Conservation (phyloP, 2,888 invertebrate species). For the Notocelia uddmanniana region DNA sequence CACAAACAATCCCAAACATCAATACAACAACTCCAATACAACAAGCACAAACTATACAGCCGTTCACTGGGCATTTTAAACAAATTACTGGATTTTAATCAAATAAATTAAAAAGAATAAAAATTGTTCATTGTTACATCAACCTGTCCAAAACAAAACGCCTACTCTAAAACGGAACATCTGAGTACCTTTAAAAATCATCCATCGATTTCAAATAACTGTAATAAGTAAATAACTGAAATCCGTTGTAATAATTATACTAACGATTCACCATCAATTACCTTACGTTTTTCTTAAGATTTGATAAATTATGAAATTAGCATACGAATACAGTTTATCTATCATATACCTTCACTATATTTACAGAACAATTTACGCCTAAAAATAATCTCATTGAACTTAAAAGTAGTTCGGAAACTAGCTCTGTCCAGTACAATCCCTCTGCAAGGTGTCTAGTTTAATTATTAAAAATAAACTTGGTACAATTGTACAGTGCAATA, state of each 20-base stretch:
- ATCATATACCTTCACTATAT: constrained; percentile 70
- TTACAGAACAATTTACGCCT: constrained; percentile 74
- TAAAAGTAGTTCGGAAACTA: constrained; percentile 63
- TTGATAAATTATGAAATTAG: constrained; percentile 65
- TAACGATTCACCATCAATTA: constrained; percentile 33
- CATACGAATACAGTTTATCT: constrained; percentile 68
- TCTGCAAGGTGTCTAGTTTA: constrained; percentile 6
- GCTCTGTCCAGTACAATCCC: constrained; percentile 3
- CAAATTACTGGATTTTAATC: constrained; percentile 17
- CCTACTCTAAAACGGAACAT: constrained; percentile 19
- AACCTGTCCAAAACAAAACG: constrained; percentile 28
- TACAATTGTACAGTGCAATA: not conserved
- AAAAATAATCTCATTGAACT: constrained; percentile 82
- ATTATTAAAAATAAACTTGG: not conserved
- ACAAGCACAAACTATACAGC: constrained; percentile 61
- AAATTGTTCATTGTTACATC: constrained; percentile 28
- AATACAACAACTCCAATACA: constrained; percentile 65
- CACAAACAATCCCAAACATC: constrained; percentile 70
- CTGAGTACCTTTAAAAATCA: constrained; percentile 31
- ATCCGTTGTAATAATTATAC: constrained; percentile 29
- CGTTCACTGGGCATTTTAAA: constrained; percentile 26
- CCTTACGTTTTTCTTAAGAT: constrained; percentile 41
- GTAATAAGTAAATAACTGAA: constrained; percentile 34
- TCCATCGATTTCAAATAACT: constrained; percentile 38
- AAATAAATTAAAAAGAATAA: constrained; percentile 22